Percentiles rank a stretch among this genome's conserved stretches.
These are phyloP conservation scores for Phocides pigmalion DNA, from an alignment of 1,140 invertebrate genomes.

Conservation along the genomic window DNA sequence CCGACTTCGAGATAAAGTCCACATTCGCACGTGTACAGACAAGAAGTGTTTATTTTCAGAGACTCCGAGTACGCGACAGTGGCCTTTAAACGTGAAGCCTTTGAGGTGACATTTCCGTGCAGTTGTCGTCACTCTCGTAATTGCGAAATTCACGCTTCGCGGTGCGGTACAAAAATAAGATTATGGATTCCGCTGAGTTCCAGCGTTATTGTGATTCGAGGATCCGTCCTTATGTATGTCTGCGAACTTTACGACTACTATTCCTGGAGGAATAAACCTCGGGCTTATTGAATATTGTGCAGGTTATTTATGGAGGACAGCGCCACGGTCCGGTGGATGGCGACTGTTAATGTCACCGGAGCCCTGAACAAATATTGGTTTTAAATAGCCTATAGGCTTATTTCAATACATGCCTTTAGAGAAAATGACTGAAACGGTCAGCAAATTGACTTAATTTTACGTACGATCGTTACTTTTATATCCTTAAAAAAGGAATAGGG, in stretches of 20 bases:
- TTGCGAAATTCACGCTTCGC: constrained; percentile 83
- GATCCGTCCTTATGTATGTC: constrained; percentile 82
- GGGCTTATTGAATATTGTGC: constrained; percentile 80
- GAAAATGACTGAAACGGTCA: constrained; percentile 18
- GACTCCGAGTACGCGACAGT: constrained; percentile 53
- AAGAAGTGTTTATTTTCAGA: constrained; percentile 81
- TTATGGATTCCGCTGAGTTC: constrained; percentile 82
- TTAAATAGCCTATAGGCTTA: constrained; percentile 5
- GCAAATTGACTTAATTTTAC: constrained; percentile 29
- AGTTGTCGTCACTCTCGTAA: constrained; percentile 57
- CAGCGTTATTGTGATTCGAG: constrained; percentile 82
- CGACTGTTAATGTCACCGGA: constrained; percentile 24
- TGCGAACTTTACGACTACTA: constrained; percentile 79
- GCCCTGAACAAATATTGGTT: constrained; percentile 24
- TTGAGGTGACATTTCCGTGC: constrained; percentile 62
- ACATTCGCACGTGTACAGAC: constrained; percentile 80
- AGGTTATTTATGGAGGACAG: constrained; percentile 77
- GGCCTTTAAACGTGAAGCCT: constrained; percentile 45
- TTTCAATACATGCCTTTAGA: constrained; percentile 22
- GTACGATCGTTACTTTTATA: constrained; percentile 32
- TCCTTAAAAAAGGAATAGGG: constrained; percentile 29
- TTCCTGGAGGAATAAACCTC: constrained; percentile 80
- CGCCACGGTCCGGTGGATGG: constrained; percentile 57
- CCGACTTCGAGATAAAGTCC: constrained; percentile 78
- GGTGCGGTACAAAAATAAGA: constrained; percentile 84